Conservation (phyloP, 2,888 invertebrate genomes). For the Operophtera brumata region DNA sequence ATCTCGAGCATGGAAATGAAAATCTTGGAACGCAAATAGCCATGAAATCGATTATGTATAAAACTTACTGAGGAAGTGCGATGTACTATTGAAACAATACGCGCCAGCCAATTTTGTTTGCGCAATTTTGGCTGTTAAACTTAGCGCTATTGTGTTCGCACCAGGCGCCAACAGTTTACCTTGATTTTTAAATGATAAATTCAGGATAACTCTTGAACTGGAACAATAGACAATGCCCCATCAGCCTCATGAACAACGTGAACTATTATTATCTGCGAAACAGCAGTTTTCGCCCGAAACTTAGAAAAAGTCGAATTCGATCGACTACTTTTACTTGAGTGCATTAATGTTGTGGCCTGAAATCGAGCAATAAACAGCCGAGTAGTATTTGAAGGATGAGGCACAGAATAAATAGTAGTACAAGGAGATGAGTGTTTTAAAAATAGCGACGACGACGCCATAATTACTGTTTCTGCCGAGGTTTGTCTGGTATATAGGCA, state of each 20-base stretch:
- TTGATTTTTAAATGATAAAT: too few relatives aligned
- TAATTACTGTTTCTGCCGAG: too few relatives aligned
- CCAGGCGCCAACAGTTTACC: slow-evolving; percentile 52
- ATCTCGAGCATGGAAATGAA: slow-evolving; percentile 18
- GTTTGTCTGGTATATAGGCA: too few relatives aligned
- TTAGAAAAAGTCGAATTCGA: too few relatives aligned
- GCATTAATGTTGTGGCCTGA: too few relatives aligned
- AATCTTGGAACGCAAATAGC: slow-evolving; percentile 47
- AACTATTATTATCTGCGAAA: slow-evolving; percentile 38
- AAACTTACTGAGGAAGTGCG: slow-evolving; percentile 43
- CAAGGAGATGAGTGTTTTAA: too few relatives aligned
- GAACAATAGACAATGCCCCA: slow-evolving; percentile 36
- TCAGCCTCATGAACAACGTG: slow-evolving; percentile 27
- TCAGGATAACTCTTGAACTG: slow-evolving; percentile 30
- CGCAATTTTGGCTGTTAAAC: slow-evolving; percentile 36
- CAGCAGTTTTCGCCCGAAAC: slow-evolving; percentile 39
- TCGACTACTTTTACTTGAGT: too few relatives aligned
- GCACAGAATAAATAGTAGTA: too few relatives aligned
- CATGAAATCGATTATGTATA: slow-evolving; percentile 58
- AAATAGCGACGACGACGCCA: too few relatives aligned
- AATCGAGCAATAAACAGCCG: too few relatives aligned
- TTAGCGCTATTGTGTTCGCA: slow-evolving; percentile 49
- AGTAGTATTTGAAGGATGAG: too few relatives aligned
- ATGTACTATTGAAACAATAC: slow-evolving; percentile 37
- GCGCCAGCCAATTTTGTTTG: slow-evolving; percentile 40